Conservation (phyloP, 1,140 invertebrate genomes). For the Formica selysi region DNA sequence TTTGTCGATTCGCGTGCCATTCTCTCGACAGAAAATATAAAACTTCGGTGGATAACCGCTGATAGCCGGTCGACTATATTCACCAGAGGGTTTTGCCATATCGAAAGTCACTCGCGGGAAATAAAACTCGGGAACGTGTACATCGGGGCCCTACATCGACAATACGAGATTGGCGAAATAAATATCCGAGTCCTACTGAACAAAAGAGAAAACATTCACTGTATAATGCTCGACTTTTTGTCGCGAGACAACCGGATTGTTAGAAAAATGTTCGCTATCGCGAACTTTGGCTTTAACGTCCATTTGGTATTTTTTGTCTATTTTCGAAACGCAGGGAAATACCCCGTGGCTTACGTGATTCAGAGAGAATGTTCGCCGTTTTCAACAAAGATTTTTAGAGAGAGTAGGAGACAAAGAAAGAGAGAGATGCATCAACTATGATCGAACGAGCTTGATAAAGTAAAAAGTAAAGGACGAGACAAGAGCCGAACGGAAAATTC, state of each 20-base stretch:
- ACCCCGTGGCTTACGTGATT: not conserved
- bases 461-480: not conserved
- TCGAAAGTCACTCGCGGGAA: not conserved
- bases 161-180: not conserved
- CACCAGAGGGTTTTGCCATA: conserved; percentile 7
- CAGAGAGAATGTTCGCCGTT: not conserved
- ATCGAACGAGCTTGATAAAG: not conserved
- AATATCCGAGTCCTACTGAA: not conserved
- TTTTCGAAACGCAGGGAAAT: not conserved
- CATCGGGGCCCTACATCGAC: not conserved
- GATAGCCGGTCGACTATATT: not conserved
- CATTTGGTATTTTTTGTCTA: not conserved
- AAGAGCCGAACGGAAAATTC: not conserved
- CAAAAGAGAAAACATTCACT: not conserved
- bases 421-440: not conserved
- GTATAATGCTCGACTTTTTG: not conserved
- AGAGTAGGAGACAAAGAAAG: no score
- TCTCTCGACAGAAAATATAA: conserved; percentile 16
- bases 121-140: not conserved
- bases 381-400: not conserved
- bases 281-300: not conserved
- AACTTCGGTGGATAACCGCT: not conserved
- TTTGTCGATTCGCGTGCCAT: not conserved
- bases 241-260: not conserved
- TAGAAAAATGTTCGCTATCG: not conserved